Evolutionary conservation across 2,113 vertebrate species (phyloP).

Genomic region (Anthoscopus minutus): DNA sequence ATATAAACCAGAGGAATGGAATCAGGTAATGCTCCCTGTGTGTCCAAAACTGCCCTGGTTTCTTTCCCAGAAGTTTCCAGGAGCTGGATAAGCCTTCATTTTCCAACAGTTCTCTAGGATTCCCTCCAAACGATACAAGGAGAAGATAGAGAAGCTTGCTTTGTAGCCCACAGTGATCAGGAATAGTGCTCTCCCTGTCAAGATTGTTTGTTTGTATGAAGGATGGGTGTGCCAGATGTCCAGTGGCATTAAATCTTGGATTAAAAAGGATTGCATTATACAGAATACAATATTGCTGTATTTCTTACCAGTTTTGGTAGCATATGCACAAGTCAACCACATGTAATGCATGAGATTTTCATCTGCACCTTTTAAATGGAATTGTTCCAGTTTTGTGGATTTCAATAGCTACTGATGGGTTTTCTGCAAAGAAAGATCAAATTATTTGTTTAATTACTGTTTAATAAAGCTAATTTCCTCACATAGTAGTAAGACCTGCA

Average conservation of each 20-base stretch:
- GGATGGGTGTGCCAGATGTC: too few relatives aligned
- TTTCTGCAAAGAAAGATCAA: neutral
- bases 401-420: neutral
- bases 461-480: neutral
- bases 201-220: neutral
- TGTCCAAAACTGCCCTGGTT: neutral
- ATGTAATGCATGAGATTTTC: neutral
- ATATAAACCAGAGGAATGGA: neutral
- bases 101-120: neutral
- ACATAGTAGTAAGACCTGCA: neutral
- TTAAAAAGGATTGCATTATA: neutral
- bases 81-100: neutral
- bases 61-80: neutral
- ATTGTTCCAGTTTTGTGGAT: neutral
- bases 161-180: neutral
- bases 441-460: neutral
- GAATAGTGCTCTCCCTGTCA: neutral
- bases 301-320: neutral
- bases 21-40: neutral
- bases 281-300: neutral
- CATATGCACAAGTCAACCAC: neutral
- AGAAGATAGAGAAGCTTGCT: neutral
- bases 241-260: neutral
- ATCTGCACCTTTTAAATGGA: neutral
- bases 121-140: rapidly evolving